Base-by-base conservation (phyloP, 35 echinoderm and acorn worm genomes). In the Ptychodera flava region DNA sequence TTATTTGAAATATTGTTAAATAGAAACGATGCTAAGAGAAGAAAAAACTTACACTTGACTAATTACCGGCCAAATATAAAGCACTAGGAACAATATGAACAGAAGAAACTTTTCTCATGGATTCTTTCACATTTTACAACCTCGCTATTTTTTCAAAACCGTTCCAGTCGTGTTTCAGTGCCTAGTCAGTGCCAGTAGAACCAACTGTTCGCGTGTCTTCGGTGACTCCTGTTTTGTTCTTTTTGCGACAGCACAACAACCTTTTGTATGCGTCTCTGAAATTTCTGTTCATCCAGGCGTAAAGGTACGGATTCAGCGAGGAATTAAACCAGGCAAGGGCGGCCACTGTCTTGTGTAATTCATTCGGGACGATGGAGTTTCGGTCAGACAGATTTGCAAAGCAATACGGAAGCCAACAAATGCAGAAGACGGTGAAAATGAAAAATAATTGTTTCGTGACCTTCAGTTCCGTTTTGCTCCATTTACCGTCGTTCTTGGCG, bases 351-450 rank as follows among this genome's bases (percentile, higher is more conserved):
- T 86, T 75, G 1, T 97, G 94, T 0, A 92, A 77, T 12, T 87
- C 75, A 0, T 78, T 84, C 28, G 91, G 78, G 0, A 97, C 86
- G 12, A 78, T 88, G 27, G 64, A 33, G 35, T 88, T 15, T 30
- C 81, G 76, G 78, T 97, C 94, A 28, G 45, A 85, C 1, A 97
- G 80, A 33, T 93, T 86, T 1, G 87, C 91, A 36, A 97, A 89
- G 29, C 83, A 97, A 83, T 93, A 93, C 0, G 94, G 94, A 34
- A 88, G 87, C 94, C 94, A 97, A 36, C 94, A 97, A 1, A 93
- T 34, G 14, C 93, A 84, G 75, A 97, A 97, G 14, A 97, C 53
- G 12, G 89, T 78, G 82, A 97, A 97, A 0, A 97, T 29, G 6
- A 97, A 32, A 0, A 97, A 28, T 10, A 97, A 84, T 84, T 93